A percentile compares a stretch with the other conserved stretches of the same genome.
Evolutionary conservation across 2,888 invertebrate species (phyloP).

Genomic region (Coenonympha glycerion): DNA sequence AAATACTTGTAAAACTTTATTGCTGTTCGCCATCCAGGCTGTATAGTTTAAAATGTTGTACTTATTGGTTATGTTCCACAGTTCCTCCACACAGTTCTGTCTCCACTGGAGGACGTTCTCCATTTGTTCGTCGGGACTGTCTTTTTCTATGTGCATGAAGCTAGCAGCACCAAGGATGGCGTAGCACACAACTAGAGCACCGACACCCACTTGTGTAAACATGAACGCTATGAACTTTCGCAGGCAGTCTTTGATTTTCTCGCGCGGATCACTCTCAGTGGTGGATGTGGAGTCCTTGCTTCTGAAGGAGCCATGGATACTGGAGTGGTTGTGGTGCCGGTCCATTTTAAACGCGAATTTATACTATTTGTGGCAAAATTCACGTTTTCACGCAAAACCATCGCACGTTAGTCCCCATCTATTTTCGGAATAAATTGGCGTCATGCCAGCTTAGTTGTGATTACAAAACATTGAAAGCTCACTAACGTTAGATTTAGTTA

Average conservation of each 20-base stretch:
- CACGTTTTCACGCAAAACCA: conserved; percentile 26
- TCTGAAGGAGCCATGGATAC: conserved; percentile 77
- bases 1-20: conserved; percentile 78
- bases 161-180: conserved; percentile 89
- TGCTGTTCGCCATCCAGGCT: conserved; percentile 77
- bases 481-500: background rate
- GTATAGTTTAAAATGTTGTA: conserved; percentile 82
- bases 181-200: conserved; percentile 89
- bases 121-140: conserved; percentile 69
- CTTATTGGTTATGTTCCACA: conserved; percentile 82
- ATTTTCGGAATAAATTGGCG: conserved; percentile 61
- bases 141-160: conserved; percentile 85
- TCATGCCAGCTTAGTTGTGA: conserved; percentile 49
- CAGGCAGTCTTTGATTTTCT: conserved; percentile 89
- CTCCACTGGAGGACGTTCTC: conserved; percentile 72
- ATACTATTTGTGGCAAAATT: conserved; percentile 1
- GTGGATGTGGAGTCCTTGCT: conserved; percentile 81
- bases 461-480: conserved; percentile 42
- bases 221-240: conserved; percentile 91
- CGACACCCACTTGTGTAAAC: conserved; percentile 95
- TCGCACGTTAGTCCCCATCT: conserved; percentile 37
- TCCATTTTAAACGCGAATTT: conserved; percentile 45
- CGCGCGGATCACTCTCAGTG: conserved; percentile 80
- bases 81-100: conserved; percentile 74
- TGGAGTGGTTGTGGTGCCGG: conserved; percentile 53